Conservation (phyloP, 2,797 vertebrate genomes). For the Decapterus maruadsi region DNA sequence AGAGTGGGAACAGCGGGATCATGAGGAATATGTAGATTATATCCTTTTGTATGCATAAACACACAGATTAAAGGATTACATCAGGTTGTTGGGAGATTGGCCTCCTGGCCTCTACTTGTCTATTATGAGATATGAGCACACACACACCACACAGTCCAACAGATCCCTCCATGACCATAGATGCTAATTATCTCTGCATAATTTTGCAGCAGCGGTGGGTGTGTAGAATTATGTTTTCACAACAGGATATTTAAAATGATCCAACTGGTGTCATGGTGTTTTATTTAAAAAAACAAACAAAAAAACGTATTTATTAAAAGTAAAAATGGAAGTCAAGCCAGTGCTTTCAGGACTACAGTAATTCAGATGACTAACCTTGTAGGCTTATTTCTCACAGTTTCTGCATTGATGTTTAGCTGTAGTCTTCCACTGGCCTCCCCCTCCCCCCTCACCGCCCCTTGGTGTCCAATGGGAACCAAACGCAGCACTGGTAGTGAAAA, state of each 20-base stretch:
- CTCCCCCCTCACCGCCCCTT: not conserved
- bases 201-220: not conserved
- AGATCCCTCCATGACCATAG: not conserved
- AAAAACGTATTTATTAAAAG: not conserved
- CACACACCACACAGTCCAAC: slow-evolving; percentile 3
- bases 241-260: not conserved
- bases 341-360: not conserved
- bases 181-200: not conserved
- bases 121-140: slow-evolving; percentile 8
- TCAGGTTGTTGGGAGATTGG: not conserved
- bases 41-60: not conserved
- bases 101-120: not conserved
- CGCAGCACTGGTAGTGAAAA: slow-evolving; percentile 2
- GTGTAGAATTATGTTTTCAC: not conserved
- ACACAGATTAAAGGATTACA: slow-evolving; percentile 28
- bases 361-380: not conserved
- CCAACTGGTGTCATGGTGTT: not conserved
- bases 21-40: not conserved
- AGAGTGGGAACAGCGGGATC: not conserved
- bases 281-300: too few species aligned
- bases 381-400: not conserved
- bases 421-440: not conserved
- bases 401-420: not conserved
- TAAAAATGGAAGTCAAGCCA: not conserved
- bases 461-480: slow-evolving; percentile 17